phyloP scores from a whole-genome alignment of 2,888 invertebrate species.

The Plagodis dolabraria region DNA sequence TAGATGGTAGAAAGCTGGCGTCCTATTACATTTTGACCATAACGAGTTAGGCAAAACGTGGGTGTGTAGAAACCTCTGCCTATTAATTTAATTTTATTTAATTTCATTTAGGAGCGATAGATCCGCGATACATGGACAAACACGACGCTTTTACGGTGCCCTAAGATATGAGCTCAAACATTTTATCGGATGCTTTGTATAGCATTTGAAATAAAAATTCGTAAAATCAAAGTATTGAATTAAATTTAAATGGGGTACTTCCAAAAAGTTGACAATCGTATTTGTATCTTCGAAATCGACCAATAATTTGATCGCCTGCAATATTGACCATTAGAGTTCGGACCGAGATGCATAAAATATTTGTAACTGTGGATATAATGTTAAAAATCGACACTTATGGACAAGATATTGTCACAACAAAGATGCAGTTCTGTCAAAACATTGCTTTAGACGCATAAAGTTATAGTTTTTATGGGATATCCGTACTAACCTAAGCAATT shows the following conservation, averaged over 20 bases:
- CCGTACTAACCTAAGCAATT: slow-evolving; percentile 7
- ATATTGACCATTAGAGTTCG: slow-evolving; percentile 16
- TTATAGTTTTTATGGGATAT: slow-evolving; percentile 25
- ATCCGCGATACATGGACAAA: no score
- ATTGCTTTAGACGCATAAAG: slow-evolving; percentile 27
- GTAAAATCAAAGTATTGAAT: slow-evolving; percentile 4
- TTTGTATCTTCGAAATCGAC: slow-evolving; percentile 8
- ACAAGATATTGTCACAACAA: slow-evolving; percentile 20
- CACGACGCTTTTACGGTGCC: no score
- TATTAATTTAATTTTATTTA: no score
- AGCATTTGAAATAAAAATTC: neutral
- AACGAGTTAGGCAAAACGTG: no score
- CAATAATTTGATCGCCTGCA: slow-evolving; percentile 17
- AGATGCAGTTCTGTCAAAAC: slow-evolving; percentile 33
- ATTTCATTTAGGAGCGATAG: no score
- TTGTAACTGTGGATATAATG: slow-evolving; percentile 7
- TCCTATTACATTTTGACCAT: no score
- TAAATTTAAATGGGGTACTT: slow-evolving; percentile 5
- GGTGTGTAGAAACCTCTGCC: no score
- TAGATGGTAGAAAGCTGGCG: no score
- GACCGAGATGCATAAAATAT: slow-evolving; percentile 9
- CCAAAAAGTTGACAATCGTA: slow-evolving; percentile 10
- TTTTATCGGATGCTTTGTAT: neutral
- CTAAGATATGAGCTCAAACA: no score
- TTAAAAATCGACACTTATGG: slow-evolving; percentile 21